Conservation (phyloP, 2,888 invertebrate species). For the Dione vanillae region DNA sequence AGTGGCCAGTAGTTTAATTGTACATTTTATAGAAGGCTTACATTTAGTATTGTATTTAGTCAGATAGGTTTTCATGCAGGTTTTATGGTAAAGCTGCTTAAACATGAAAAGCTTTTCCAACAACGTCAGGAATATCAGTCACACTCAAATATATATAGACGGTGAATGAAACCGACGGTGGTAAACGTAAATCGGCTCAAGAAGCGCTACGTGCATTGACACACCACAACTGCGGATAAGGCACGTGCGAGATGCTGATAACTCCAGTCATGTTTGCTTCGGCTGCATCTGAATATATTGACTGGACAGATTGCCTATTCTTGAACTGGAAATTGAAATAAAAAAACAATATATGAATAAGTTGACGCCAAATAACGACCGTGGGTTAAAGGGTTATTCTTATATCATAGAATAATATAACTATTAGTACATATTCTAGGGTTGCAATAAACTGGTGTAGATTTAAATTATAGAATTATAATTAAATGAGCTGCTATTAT, state of each 20-base stretch:
- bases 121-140: slow-evolving; percentile 17
- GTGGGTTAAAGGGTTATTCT: background rate
- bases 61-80: background rate
- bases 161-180: too few relatives aligned
- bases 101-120: background rate
- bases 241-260: slow-evolving; percentile 74
- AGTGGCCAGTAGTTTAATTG: slow-evolving; percentile 22
- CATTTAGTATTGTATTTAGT: slow-evolving; percentile 13
- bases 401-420: background rate
- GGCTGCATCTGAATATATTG: slow-evolving; percentile 57
- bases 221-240: slow-evolving; percentile 54
- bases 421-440: too few relatives aligned
- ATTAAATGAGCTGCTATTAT: too few relatives aligned
- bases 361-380: background rate
- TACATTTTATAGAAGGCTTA: slow-evolving; percentile 24
- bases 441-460: too few relatives aligned
- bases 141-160: slow-evolving; percentile 51
- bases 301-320: slow-evolving; percentile 54
- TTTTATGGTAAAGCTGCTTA: slow-evolving; percentile 15
- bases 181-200: slow-evolving; percentile 73
- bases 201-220: slow-evolving; percentile 46
- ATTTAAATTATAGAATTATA: too few relatives aligned
- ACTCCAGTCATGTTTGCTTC: slow-evolving; percentile 65
- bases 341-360: background rate
- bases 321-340: background rate